Base-by-base conservation (phyloP, 2,888 invertebrate species). In the Pristionchus entomophagus region DNA sequence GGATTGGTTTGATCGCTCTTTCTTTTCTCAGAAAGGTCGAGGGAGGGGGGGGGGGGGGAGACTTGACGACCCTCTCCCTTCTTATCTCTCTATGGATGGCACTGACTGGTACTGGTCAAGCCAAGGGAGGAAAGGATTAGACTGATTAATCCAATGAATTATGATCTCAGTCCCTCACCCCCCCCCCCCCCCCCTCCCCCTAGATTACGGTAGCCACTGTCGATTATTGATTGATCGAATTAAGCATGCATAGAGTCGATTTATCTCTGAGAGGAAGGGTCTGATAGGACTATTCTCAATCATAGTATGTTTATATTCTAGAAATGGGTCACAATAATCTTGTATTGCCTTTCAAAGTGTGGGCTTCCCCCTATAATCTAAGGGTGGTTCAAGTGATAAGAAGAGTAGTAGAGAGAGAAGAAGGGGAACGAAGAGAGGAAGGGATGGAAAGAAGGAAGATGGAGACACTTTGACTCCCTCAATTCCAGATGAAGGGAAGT, bases 61-160 rank as follows among this genome's bases (percentile, higher is more conserved):
- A 69, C 62, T 62, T 62, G 62, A 62, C 62, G 32, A 62, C 41
- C 69, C 69, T 38, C 10, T n/a, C 56, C 22, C 69, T 69, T 69
- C 49, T 78, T 49, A 78, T 45, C 78, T 78, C 19, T 78, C 29
- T 14, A 49, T 14, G 78, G 78, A 49, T 78, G 78, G 78, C 78
- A 78, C 78, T 49, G 3, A 49, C 45, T 49, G 78, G 78, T 49
- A 78, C 78, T 78, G 78, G 78, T 78, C 78, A 77, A 22, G 12
- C 19, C 17, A 78, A 49, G 29, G 22, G n/a, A n/a, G n/a, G n/a
- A n/a, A 62, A 19, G 38, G 35, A 69, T 41, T 62, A 62, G n/a
- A 69, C 38, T 69, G 69, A 69, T 69, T 19, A 69, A 69, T 69
- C 69, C n/a, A 69, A 69, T 69, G 22, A 69, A 69, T 69, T 69